Percentiles rank a stretch among this genome's conserved stretches.
phyloP scores from a whole-genome alignment of 2,888 invertebrate genomes.

The Bedellia somnulentella region DNA sequence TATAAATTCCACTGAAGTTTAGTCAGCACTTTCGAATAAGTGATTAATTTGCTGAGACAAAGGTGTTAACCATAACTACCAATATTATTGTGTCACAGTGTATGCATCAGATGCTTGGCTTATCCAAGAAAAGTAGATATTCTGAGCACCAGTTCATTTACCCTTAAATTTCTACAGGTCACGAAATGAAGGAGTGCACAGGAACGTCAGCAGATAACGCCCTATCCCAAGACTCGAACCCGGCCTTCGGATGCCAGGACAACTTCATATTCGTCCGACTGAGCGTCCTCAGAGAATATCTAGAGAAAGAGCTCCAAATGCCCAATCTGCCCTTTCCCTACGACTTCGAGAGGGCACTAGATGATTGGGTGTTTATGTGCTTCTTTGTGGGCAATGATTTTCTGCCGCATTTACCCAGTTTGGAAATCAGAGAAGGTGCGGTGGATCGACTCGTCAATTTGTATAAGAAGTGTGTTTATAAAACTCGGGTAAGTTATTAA shows the following conservation, averaged over 20 bases:
- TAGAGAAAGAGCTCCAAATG: conserved; percentile 88
- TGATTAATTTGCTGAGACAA: too few species aligned
- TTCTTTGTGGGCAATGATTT: conserved; percentile 99
- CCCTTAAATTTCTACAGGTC: conserved; percentile 57
- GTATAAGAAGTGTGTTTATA: conserved; percentile 93
- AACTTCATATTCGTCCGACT: conserved; percentile 93
- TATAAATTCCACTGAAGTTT: too few species aligned
- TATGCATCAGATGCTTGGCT: too few species aligned
- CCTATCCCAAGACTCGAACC: conserved; percentile 58
- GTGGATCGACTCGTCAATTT: conserved; percentile 90
- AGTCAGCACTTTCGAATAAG: too few species aligned
- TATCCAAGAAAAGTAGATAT: too few species aligned
- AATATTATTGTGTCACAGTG: too few species aligned
- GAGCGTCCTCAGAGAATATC: conserved; percentile 89
- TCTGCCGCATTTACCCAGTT: conserved; percentile 93
- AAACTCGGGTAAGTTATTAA: conserved; percentile 80
- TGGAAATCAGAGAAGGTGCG: conserved; percentile 96
- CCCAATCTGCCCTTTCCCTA: conserved; percentile 90
- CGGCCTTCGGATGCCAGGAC: conserved; percentile 71
- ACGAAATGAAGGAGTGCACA: conserved; percentile 92
- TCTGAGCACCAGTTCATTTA: too few species aligned
- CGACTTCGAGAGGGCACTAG: conserved; percentile 92
- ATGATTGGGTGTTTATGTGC: conserved; percentile 99
- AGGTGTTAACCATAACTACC: too few species aligned
- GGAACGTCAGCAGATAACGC: conserved; percentile 68